Evolutionary conservation across 2,888 invertebrate species (phyloP), one percentile per base, ranked within the genome.

Genomic region (Amiota communis): DNA sequence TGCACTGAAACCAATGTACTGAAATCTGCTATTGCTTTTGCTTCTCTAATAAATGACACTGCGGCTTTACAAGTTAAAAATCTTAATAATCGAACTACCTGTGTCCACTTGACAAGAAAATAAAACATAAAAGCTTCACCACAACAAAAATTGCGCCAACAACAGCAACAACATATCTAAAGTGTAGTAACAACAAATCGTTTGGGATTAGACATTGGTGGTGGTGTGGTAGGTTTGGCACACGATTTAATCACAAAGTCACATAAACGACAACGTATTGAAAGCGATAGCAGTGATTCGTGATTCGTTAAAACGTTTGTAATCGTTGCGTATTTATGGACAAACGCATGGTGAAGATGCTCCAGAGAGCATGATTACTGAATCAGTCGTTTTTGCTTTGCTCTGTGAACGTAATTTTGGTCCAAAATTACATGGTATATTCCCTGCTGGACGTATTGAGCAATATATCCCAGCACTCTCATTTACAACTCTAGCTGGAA

Each of bases 311-410:
- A 77, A 80, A 69, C 82, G 85, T 48, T 68, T 85, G 75, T 79
- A 83, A 61, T 72, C 76, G 15, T 76, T 99, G 47, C 92, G 99
- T 72, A 94, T 99, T 81, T 99, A 99, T 90, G 99, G 99, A 0
- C 97, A 98, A 87, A 95, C 97, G 1, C 97, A 98, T 88, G 95
- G 95, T 13, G 95, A 95, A 85, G 92, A 95, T 71, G 97, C 96
- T 2, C 92, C 97, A 82, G 98, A 98, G 85, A 95, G 96, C 3
- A 93, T 97, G 76, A 95, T 98, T 71, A 97, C 97, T 4, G 99
- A 99, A 89, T 97, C 98, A 0, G 98, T 99, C 2, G 97, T 99
- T 72, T 99, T 99, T 89, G 98, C 98, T 0, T 91, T 99, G 53
- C 92, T 99, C 2, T 98, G 98, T 0, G 99, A 99, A 89, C 93